Conservation (phyloP, 1,140 invertebrate species). For the Lycorma delicatula region DNA sequence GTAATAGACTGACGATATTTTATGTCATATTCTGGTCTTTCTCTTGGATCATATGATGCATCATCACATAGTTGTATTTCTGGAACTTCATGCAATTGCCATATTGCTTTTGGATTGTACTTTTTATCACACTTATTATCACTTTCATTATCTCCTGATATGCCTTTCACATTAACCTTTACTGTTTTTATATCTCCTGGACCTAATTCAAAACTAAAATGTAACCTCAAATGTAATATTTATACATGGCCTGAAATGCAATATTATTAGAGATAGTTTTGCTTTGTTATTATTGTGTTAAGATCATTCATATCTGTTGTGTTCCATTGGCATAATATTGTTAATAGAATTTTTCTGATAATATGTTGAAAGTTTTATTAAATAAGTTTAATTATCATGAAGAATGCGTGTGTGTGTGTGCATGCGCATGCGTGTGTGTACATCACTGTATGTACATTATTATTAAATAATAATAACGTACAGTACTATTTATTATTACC, state of each 20-base stretch:
- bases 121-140: constrained; percentile 24
- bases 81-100: constrained; percentile 45
- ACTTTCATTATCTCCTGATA: constrained; percentile 4
- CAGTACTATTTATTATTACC: no score
- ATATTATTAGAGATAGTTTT: constrained; percentile 1
- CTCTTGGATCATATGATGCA: constrained; percentile 52
- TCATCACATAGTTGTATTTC: constrained; percentile 34
- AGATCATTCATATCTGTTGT: constrained; percentile 31
- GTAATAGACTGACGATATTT: constrained; percentile 75
- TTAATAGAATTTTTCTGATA: no score
- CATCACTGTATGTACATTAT: no score
- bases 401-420: no score
- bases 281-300: constrained; percentile 33
- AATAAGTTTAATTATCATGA: no score
- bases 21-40: constrained; percentile 68
- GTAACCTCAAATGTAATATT: neutral
- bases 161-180: constrained; percentile 16
- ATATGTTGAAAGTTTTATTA: no score
- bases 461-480: no score
- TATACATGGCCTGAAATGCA: neutral
- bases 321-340: no score
- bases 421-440: no score
- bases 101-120: constrained; percentile 42
- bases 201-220: constrained; percentile 23
- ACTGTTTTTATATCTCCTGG: constrained; percentile 35